These are phyloP conservation scores for Sicus ferrugineus DNA, from an alignment of 2,888 invertebrate genomes.

Conservation along the genomic window DNA sequence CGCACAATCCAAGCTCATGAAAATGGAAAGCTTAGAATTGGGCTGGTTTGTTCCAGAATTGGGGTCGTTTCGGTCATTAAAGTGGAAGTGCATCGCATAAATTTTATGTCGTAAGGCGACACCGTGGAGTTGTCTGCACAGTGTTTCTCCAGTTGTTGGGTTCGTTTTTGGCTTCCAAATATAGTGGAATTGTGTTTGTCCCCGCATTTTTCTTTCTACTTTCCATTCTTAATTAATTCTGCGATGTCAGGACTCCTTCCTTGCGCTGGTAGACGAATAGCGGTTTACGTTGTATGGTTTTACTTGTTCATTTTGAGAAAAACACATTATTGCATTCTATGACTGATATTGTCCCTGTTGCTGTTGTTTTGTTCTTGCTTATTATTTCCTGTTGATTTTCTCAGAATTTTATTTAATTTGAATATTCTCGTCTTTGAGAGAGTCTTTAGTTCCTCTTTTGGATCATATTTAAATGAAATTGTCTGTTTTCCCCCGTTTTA, in stretches of 20 bases:
- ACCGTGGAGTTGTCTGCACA: conserved; percentile 10
- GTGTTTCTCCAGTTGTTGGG: not conserved
- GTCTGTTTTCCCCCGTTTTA: too few relatives aligned
- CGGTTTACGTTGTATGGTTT: too few relatives aligned
- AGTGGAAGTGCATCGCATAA: conserved; percentile 38
- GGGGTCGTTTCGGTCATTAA: conserved; percentile 26
- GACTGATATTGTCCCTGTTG: too few relatives aligned
- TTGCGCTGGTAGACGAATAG: not conserved
- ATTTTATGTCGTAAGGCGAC: conserved; percentile 37
- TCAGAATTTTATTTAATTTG: not conserved
- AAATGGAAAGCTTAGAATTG: not conserved
- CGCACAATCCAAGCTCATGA: not conserved
- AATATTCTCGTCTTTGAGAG: too few relatives aligned
- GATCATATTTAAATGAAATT: too few relatives aligned
- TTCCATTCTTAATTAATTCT: conserved; percentile 20
- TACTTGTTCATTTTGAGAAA: too few relatives aligned
- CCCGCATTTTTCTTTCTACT: conserved; percentile 1
- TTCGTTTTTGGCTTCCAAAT: not conserved
- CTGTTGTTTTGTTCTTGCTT: too few relatives aligned
- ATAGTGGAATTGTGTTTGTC: not conserved
- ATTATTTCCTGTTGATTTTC: not conserved
- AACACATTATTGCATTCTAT: not conserved
- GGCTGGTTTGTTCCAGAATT: not conserved
- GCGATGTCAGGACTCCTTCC: not conserved
- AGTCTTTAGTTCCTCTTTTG: too few relatives aligned